Base-by-base conservation (phyloP, 2,888 invertebrate species). In the Acleris holmiana region DNA sequence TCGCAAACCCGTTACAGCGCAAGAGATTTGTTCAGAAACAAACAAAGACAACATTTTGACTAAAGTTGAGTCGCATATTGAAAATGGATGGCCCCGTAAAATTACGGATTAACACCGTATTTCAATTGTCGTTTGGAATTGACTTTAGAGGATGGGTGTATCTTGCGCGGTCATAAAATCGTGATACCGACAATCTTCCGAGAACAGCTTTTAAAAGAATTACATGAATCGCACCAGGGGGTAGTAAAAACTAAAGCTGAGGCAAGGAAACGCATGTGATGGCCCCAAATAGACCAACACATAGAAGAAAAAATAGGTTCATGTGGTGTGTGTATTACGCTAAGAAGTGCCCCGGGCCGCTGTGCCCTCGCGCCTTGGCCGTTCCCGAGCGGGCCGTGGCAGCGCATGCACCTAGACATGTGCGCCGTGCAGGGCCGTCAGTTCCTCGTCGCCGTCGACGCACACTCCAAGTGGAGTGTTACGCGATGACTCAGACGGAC, bases 81-180 rank as follows among this genome's bases (percentile, higher is more conserved):
- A 54, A 10, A 17, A 59, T 2, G 69, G 71, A 2, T 72, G 71
- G 71, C 72, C 72, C n/a, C 58, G 69, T 0, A 72, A 70, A 66
- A 64, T 69, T 18, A 50, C 25, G 1, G 62, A 65, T 15, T 54
- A 1, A 40, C 40, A 54, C 54, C 54, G 2, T 54, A 18, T 54
- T 54, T 54, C n/a, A 41, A 41, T 41, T 41, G 41, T 13, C 41
- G 41, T 15, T 15, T n/a, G 41, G 41, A 54, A 13, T 18, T 54
- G 19, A 6, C 13, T 19, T n/a, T 54, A 4, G 54, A 54, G 19
- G 25, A 54, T 6, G 54, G 54, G 2, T 54, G 54, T 18, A 19
- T 54, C 7, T 21, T 54, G n/a, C 40, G 54, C 8, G 54, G 54
- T 18, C 54, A 41, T 15, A 54, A 41, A n/a, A 17, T 54, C 3